A percentile compares a stretch with the other conserved stretches of the same genome.
phyloP scores from a whole-genome alignment of 1,140 invertebrate genomes.

The Caenorhabditis brenneri region DNA sequence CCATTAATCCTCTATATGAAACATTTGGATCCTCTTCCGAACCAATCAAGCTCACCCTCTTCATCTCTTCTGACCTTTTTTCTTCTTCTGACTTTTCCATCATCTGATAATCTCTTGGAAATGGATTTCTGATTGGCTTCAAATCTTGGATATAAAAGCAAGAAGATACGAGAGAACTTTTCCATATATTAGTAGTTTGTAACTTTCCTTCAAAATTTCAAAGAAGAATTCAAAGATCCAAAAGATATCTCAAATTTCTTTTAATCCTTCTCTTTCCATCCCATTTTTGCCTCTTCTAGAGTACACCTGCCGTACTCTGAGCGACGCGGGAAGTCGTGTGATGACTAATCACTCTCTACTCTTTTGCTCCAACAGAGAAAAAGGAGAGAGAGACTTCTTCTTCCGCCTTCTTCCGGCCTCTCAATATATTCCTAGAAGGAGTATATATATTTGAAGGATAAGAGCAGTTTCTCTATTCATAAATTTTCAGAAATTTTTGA shows the following conservation, averaged over 20 bases:
- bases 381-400: too few relatives aligned
- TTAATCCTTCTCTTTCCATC: not conserved
- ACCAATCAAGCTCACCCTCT: not conserved
- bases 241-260: not conserved
- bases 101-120: not conserved
- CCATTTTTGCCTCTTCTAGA: not conserved
- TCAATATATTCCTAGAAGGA: too few relatives aligned
- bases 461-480: too few relatives aligned
- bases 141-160: not conserved
- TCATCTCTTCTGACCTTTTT: not conserved
- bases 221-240: not conserved
- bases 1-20: not conserved
- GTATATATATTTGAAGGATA: too few relatives aligned
- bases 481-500: too few relatives aligned
- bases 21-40: not conserved
- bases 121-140: constrained; percentile 18
- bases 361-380: too few relatives aligned
- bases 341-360: constrained; percentile 4
- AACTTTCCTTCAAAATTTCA: not conserved
- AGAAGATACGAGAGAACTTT: too few relatives aligned
- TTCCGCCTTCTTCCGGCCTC: too few relatives aligned
- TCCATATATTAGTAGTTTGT: not conserved
- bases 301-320: constrained; percentile 26
- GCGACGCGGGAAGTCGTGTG: too few relatives aligned
- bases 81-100: too few relatives aligned